phyloP scores from a whole-genome alignment of 1,140 invertebrate species.

The Lepidurus arcticus region DNA sequence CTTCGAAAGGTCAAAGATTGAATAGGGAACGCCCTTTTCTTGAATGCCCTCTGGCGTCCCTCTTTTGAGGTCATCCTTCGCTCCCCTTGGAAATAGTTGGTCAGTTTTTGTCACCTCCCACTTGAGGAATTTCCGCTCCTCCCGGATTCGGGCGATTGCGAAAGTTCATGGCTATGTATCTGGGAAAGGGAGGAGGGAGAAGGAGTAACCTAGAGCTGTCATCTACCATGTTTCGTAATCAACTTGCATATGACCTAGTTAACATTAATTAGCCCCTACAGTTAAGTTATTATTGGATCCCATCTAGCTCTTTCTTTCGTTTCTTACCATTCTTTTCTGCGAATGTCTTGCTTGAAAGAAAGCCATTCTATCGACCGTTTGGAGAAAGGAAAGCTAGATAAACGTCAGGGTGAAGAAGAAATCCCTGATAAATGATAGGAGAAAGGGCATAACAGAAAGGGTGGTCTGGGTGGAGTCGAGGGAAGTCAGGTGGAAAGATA shows the following conservation, averaged over 20 bases:
- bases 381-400: not conserved
- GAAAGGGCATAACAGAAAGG: not conserved
- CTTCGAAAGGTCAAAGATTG: not conserved
- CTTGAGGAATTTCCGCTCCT: not conserved
- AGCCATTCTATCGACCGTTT: conserved; percentile 8
- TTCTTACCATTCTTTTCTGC: not conserved
- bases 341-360: not conserved
- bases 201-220: not conserved
- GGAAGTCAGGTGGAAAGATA: not conserved
- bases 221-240: conserved; percentile 2
- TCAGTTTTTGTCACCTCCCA: not conserved
- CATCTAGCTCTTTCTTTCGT: not conserved
- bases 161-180: not conserved
- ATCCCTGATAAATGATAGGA: not conserved
- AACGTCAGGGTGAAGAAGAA: not conserved
- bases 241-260: conserved; percentile 2
- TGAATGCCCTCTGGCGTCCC: not conserved
- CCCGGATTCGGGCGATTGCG: not conserved
- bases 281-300: not conserved
- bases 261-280: not conserved
- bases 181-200: not conserved
- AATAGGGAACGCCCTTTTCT: not conserved
- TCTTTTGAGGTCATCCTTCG: not conserved
- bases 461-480: not conserved
- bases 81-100: not conserved